These are phyloP conservation scores for Monarcha castaneiventris DNA, from an alignment of 2,113 vertebrate genomes.

Conservation along the genomic window DNA sequence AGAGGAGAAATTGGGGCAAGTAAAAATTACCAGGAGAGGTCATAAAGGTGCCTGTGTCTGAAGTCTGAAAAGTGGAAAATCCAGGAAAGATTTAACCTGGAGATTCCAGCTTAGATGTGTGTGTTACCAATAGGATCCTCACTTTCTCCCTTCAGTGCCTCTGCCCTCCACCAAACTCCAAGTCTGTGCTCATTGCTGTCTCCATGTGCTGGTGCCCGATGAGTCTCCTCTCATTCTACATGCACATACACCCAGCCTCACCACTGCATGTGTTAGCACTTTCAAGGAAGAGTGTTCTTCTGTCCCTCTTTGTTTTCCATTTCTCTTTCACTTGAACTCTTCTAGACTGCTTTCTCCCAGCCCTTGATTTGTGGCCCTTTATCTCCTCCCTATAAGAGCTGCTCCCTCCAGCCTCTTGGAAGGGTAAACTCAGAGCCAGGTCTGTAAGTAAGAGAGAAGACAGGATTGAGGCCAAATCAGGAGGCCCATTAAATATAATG, in stretches of 20 bases:
- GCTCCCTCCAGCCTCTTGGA: background rate
- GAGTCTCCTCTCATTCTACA: background rate
- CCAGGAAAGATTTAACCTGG: background rate
- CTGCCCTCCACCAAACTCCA: background rate
- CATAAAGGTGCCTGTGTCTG: background rate
- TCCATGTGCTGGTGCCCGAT: accelerated
- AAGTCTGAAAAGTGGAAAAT: background rate
- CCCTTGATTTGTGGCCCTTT: background rate
- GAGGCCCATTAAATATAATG: background rate
- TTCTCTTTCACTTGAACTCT: background rate
- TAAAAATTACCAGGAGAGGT: background rate
- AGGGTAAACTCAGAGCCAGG: background rate
- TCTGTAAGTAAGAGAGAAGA: background rate
- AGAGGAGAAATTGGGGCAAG: background rate
- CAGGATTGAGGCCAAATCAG: background rate
- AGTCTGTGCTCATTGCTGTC: background rate
- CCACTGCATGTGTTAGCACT: background rate
- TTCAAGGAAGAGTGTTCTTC: background rate
- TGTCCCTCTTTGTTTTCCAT: background rate
- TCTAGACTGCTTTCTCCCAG: background rate
- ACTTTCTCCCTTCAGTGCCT: background rate
- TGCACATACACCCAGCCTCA: background rate
- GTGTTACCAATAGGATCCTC: background rate
- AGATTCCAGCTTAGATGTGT: background rate
- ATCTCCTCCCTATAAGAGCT: background rate